Conservation (phyloP, 2,888 invertebrate genomes). For the Pandemis heparana region DNA sequence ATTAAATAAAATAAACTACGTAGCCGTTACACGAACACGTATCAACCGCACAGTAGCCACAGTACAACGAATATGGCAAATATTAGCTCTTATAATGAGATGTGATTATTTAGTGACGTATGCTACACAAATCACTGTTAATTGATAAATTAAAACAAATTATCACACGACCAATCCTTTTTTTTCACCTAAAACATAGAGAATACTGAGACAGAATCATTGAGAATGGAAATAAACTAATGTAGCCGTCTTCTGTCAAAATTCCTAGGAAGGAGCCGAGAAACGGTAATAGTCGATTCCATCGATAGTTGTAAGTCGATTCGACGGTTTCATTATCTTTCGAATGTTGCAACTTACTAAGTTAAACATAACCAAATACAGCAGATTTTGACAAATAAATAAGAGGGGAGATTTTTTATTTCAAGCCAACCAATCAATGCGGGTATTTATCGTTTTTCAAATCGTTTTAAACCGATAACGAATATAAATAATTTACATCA, state of each 20-base stretch:
- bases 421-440: too few relatives aligned
- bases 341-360: too few relatives aligned
- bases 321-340: background rate
- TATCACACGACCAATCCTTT: constrained; percentile 32
- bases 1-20: constrained; percentile 36
- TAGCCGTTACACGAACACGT: constrained; percentile 18
- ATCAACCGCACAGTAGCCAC: constrained; percentile 4
- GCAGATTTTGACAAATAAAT: too few relatives aligned
- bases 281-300: background rate
- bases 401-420: too few relatives aligned
- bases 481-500: background rate
- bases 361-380: too few relatives aligned
- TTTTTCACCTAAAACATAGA: constrained; percentile 16
- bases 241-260: constrained; percentile 4
- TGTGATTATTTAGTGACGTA: constrained; percentile 38
- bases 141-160: constrained; percentile 38
- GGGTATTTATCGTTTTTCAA: background rate
- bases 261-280: background rate
- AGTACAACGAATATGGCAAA: constrained; percentile 5
- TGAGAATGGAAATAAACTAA: constrained; percentile 6
- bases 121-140: constrained; percentile 35
- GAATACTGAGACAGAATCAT: too few relatives aligned
- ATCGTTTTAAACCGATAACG: background rate
- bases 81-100: constrained; percentile 39
- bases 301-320: background rate